Base-by-base conservation (phyloP, 2,797 vertebrate species). In the Platalea minor region DNA sequence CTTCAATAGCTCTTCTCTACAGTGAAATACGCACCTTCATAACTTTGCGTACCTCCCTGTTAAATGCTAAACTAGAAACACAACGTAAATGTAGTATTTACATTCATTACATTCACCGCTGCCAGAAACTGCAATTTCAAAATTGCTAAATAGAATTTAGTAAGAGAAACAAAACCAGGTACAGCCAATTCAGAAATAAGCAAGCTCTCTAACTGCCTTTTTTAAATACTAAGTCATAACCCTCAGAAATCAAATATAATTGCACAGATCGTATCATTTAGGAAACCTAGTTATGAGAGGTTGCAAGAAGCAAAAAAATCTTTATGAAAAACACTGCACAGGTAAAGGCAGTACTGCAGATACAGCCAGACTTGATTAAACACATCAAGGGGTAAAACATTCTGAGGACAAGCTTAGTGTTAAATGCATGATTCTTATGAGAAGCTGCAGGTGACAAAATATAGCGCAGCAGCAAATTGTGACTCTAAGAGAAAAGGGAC, bases 191-290 rank as follows among this genome's bases (percentile, higher is more conserved):
- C 24, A 80, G 81, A 92, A 96, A 82, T 43, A 20, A 81, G 15
- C n/a, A 95, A 92, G 45, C 19, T 64, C 7, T 88, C 78, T 37
- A 85, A 53, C 20, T 56, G 33, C 11, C 18, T 86, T 72, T 85
- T 80, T 46, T 3, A 57, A 46, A 87, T 57, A 76, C 8, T 31
- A 51, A 63, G 57, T 61, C 73, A 70, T 67, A 80, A 73, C 23
- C 10, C 45, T 85, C 54, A 92, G 87, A 91, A 95, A 95, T 46
- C 90, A 95, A 95, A 91, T 37, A 57, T 46, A 88, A 93, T 68
- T 83, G 26, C 61, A 91, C 10, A 59, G 39, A 82, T 85, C 18
- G 54, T 64, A 81, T 60, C 5, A 67, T 16, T 61, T 41, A 51
- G 24, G 93, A 91, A 83, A 84, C 45, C 29, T 85, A 67, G 25